These are phyloP conservation scores for Meliscaeva auricollis DNA, from an alignment of 2,888 invertebrate genomes.

Conservation along the genomic window DNA sequence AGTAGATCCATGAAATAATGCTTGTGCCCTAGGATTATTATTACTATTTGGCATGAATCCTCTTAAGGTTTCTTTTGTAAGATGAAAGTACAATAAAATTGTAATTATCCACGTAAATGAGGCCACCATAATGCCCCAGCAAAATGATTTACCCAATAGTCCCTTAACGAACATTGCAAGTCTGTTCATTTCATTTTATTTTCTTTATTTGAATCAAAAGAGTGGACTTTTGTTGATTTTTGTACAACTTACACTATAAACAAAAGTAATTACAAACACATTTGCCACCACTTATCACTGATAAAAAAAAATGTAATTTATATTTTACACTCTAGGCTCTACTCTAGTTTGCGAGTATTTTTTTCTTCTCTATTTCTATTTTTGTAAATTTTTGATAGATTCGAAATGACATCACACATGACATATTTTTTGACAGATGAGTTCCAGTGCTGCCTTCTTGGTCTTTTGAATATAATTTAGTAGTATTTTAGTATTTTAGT, in stretches of 20 bases:
- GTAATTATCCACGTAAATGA: constrained; percentile 91
- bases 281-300: background rate
- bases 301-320: constrained; percentile 5
- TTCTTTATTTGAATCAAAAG: constrained; percentile 42
- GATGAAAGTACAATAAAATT: constrained; percentile 87
- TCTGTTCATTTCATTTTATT: constrained; percentile 63
- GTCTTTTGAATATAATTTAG: too few relatives aligned
- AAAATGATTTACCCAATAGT: constrained; percentile 84
- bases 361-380: background rate
- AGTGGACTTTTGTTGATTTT: background rate
- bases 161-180: constrained; percentile 57
- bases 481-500: too few relatives aligned
- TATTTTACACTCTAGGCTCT: constrained; percentile 7
- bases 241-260: constrained; percentile 34
- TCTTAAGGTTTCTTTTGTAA: constrained; percentile 59
- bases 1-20: constrained; percentile 39
- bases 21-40: background rate
- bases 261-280: constrained; percentile 32
- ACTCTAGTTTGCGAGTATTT: background rate
- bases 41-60: constrained; percentile 13
- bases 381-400: background rate
- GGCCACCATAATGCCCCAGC: constrained; percentile 90
- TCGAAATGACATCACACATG: constrained; percentile 8
- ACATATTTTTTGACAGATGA: background rate
- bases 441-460: background rate